Evolutionary conservation across 2,888 invertebrate species (phyloP).

Genomic region (Stenodema calcarata): DNA sequence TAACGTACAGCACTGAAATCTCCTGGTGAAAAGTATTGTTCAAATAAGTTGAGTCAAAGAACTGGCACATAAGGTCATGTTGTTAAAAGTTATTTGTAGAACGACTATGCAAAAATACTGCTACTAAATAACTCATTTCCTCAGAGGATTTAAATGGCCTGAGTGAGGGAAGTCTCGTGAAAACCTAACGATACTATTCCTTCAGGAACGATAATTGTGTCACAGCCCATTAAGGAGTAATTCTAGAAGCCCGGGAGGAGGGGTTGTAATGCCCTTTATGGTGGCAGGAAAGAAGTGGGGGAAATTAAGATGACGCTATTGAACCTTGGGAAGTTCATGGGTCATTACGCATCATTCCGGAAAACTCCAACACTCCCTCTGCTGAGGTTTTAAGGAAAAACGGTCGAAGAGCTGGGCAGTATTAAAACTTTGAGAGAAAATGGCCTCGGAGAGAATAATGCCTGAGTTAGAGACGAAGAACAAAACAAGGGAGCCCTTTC

Average conservation of each 20-base stretch:
- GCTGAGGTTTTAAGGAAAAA: neutral
- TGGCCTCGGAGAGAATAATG: neutral
- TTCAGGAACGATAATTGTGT: constrained; percentile 21
- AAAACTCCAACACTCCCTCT: neutral
- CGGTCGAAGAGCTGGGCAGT: neutral
- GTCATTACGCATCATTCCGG: neutral
- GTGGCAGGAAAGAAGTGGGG: neutral
- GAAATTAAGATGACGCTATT: neutral
- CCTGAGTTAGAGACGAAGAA: neutral
- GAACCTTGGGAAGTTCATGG: constrained; percentile 6
- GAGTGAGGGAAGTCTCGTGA: neutral
- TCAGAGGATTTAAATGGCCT: neutral
- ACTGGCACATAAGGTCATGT: too few species aligned
- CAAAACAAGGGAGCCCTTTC: neutral
- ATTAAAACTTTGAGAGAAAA: neutral
- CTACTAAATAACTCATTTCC: too few species aligned
- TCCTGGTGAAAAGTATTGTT: too few species aligned
- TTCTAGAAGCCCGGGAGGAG: neutral
- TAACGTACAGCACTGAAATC: too few species aligned
- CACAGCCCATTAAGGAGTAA: constrained; percentile 5
- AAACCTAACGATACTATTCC: constrained; percentile 10
- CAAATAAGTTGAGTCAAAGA: too few species aligned
- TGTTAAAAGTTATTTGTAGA: too few species aligned
- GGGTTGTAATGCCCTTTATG: neutral
- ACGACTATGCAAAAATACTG: too few species aligned